Evolutionary conservation across 1,140 invertebrate species (phyloP), one percentile per base, ranked within the genome.

Genomic region (Catajapyx aquilonaris): DNA sequence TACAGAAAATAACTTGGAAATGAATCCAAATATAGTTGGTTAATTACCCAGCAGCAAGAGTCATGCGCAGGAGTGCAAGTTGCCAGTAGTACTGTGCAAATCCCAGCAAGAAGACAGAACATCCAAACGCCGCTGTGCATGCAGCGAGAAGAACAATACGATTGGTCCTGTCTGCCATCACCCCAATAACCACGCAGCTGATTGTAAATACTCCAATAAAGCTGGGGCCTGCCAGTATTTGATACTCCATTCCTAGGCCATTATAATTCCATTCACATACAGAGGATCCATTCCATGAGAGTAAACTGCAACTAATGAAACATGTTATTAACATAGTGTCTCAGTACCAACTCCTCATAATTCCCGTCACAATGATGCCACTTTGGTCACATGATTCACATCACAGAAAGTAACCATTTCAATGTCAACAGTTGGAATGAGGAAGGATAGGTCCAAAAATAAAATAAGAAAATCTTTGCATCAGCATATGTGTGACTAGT

Each of bases 231-330:
- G 86, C 86, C 23, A 93, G 56, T 43, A 91, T 72, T 61, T 91
- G 86, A 57, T 91, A 91, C 47, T 88, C 79, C 20, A 88, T 61
- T 2, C 87, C 87, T 28, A 88, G 62, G 0, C 87, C 87, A 54
- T 86, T 88, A 62, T 87, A 87, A 51, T 81, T 76, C 83, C 84
- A 91, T 48, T 85, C 76, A 54, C 87, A 93, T 47, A 78, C 77
- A 1, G 53, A 43, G 0, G 71, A 72, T 0, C 73, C 76, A 49
- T 83, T 79, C 11, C n/a, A n/a, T n/a, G n/a, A n/a, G n/a, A n/a
- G n/a, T n/a, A n/a, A n/a, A n/a, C n/a, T n/a, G n/a, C n/a, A n/a
- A n/a, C n/a, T n/a, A n/a, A n/a, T n/a, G n/a, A n/a, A n/a, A n/a
- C n/a, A n/a, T n/a, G n/a, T n/a, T n/a, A n/a, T n/a, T n/a, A n/a